Evolutionary conservation across 1,140 invertebrate species (phyloP).

Genomic region (Tribolium madens): DNA sequence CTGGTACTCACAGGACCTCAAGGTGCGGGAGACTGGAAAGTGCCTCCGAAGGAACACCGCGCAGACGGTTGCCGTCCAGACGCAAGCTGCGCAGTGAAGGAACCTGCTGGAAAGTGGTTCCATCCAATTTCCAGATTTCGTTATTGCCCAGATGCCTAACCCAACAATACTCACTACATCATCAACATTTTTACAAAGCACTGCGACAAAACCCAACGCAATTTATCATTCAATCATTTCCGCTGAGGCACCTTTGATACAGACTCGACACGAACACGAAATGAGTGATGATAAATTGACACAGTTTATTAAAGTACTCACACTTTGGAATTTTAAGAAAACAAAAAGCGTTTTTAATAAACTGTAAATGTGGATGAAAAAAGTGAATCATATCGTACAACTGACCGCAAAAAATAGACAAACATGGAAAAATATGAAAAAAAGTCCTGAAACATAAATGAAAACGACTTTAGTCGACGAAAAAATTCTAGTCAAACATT

Average conservation of each 20-base stretch:
- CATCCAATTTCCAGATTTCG: constrained; percentile 71
- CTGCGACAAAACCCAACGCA: not conserved
- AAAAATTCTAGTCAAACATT: no score
- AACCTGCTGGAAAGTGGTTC: constrained; percentile 69
- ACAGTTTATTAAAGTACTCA: not conserved
- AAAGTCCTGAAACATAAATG: no score
- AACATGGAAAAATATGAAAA: no score
- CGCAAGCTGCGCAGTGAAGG: constrained; percentile 72
- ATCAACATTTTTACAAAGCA: constrained; percentile 8
- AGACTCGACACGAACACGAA: not conserved
- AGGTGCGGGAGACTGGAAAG: constrained; percentile 71
- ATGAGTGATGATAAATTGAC: constrained; percentile 30
- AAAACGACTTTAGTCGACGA: no score
- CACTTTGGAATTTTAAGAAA: not conserved
- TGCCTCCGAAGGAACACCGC: constrained; percentile 71
- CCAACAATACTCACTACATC: constrained; percentile 36
- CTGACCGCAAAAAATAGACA: not conserved
- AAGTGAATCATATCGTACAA: no score
- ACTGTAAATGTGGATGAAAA: no score
- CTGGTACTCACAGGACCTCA: constrained; percentile 76
- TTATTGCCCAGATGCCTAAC: constrained; percentile 79
- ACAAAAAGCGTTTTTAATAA: no score
- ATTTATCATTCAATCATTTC: constrained; percentile 26
- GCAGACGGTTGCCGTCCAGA: constrained; percentile 76
- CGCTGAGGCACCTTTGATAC: not conserved